These are phyloP conservation scores for Brotula barbata DNA, from an alignment of 2,797 vertebrate genomes.

Conservation along the genomic window DNA sequence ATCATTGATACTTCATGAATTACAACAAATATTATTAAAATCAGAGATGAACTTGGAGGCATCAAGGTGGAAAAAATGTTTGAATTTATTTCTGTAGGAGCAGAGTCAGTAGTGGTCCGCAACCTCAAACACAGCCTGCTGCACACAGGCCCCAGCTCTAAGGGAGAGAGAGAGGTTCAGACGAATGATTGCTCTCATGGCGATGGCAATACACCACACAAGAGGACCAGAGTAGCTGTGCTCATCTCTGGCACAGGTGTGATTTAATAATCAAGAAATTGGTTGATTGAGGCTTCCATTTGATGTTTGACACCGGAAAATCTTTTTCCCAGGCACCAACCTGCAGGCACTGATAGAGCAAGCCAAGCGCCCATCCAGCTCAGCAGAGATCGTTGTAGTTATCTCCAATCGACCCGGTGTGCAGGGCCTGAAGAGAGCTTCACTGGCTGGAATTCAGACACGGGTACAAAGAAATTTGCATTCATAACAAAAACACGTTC, in stretches of 20 bases:
- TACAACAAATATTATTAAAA: too few species aligned
- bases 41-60: background rate
- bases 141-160: conserved; percentile 20
- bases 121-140: conserved; percentile 75
- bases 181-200: conserved; percentile 28
- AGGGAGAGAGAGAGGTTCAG: background rate
- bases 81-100: conserved; percentile 51
- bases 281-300: too few species aligned
- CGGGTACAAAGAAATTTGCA: too few species aligned
- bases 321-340: conserved; percentile 86
- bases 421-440: conserved; percentile 87
- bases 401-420: conserved; percentile 91
- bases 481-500: too few species aligned
- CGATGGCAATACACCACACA: conserved; percentile 46
- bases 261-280: background rate
- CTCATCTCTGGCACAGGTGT: conserved; percentile 96
- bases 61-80: background rate
- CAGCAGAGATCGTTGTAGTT: conserved; percentile 87
- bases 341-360: conserved; percentile 92
- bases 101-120: conserved; percentile 69
- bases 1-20: background rate
- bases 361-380: conserved; percentile 81
- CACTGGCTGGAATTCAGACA: conserved; percentile 89
- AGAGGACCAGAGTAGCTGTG: conserved; percentile 84
- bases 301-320: too few species aligned